A percentile compares a stretch with the other conserved stretches of the same genome.
Evolutionary conservation across 2,113 vertebrate species (phyloP).

Genomic region (Pluvialis apricaria): DNA sequence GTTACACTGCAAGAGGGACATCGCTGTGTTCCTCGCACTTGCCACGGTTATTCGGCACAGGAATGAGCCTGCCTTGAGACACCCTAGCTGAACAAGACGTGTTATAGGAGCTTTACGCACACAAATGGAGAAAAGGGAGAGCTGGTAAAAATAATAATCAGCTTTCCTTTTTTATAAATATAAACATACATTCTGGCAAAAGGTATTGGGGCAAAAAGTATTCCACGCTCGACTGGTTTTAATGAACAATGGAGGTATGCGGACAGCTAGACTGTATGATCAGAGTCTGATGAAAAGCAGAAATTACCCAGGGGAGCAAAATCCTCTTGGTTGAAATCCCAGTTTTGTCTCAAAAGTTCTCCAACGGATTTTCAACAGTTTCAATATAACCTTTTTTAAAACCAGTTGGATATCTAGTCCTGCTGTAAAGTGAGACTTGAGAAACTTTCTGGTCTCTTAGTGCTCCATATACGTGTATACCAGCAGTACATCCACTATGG

Average conservation of each 20-base stretch:
- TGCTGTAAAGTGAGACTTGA: not conserved
- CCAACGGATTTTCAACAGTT: constrained; percentile 7
- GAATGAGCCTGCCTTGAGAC: not conserved
- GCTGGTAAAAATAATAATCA: not conserved
- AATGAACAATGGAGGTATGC: not conserved
- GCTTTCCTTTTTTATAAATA: not conserved
- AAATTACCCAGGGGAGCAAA: not conserved
- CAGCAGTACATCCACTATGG: not conserved
- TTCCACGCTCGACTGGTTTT: not conserved
- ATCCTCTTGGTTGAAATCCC: not conserved
- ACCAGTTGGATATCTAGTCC: not conserved
- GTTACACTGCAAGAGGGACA: fast-evolving
- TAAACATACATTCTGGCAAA: not conserved
- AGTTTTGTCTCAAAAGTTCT: not conserved
- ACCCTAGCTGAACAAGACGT: not conserved
- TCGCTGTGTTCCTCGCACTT: not conserved
- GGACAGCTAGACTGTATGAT: not conserved
- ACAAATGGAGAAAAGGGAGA: not conserved
- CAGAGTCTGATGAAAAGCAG: constrained; percentile 23
- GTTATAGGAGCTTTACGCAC: not conserved
- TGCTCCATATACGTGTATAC: not conserved
- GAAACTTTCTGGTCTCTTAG: not conserved
- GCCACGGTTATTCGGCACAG: not conserved
- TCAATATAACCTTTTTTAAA: not conserved
- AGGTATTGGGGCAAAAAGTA: not conserved